Evolutionary conservation across 2,797 vertebrate species (phyloP), one percentile per base, ranked within the genome.

Genomic region (Brotula barbata): DNA sequence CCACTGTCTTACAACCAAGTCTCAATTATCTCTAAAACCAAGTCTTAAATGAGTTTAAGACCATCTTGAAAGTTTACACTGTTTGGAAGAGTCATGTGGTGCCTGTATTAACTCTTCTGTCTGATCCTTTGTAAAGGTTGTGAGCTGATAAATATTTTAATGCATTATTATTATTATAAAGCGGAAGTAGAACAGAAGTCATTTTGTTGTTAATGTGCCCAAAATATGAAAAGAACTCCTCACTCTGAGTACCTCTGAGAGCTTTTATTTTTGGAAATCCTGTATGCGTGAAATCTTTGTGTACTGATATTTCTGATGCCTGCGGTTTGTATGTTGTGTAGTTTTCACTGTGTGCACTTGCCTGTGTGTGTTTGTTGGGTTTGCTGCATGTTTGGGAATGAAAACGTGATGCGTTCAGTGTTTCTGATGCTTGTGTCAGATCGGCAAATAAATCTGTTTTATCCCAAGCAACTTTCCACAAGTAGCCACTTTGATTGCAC

Each of bases 351-450:
- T 73, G 71, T 75, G 76, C 76, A 63, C 72, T 84, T 79, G 73
- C 71, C 69, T 75, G 80, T 71, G 70, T 78, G 75, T 79, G 71
- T 79, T 66, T 82, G 73, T 71, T 56, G 64, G 73, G 76, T 73
- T 64, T 74, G 75, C 80, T 73, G 81, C 76, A 75, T 91, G 89
- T 83, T 81, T 71, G 83, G 78, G 84, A 82, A 85, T 78, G 80
- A 78, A 82, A 70, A 67, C 82, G 78, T 73, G 72, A 85, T 80
- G 76, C 69, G 51, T 83, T 87, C 54, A 66, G 72, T 87, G 84
- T 85, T 85, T 80, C 61, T 80, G 66, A 77, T 86, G 53, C 60
- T 17, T 62, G 25, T 73, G 73, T 74, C 75, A 71, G 64, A 82
- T 75, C 75, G 82, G 75, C 77, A 78, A 84, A 88, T 80, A 83